These are phyloP conservation scores for Carabus problematicus DNA, from an alignment of 2,888 invertebrate species.

Conservation along the genomic window DNA sequence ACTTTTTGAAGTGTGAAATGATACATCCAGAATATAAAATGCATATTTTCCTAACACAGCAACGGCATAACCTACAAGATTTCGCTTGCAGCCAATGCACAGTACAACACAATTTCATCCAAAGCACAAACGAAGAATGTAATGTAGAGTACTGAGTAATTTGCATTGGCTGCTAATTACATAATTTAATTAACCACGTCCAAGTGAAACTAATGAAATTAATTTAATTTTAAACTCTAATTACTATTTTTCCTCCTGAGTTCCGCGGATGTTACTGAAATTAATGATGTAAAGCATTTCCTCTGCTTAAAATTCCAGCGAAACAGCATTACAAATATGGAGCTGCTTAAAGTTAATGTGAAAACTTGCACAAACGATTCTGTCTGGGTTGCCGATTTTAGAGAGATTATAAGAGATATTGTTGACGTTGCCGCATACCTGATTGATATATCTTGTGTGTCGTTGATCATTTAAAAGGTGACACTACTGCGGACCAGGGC, in stretches of 20 bases:
- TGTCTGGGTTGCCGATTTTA: background rate
- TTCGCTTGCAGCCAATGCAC: too few species aligned
- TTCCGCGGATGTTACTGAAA: background rate
- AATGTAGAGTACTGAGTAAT: background rate
- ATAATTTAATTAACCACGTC: background rate
- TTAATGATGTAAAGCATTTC: background rate
- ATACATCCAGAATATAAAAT: too few species aligned
- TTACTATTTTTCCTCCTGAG: background rate
- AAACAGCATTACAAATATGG: too few species aligned
- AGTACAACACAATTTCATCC: too few species aligned
- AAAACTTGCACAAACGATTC: background rate
- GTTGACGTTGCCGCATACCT: background rate
- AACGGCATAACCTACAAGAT: too few species aligned
- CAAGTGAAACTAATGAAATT: slow-evolving; percentile 3
- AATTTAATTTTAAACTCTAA: slow-evolving; percentile 18
- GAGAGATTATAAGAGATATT: slow-evolving; percentile 13
- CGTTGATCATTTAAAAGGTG: background rate
- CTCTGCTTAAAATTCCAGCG: background rate
- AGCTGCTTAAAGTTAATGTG: background rate
- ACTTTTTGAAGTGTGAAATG: too few species aligned
- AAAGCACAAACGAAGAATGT: background rate
- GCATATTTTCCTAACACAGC: too few species aligned
- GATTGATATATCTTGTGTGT: slow-evolving; percentile 4
- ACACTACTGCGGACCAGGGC: too few species aligned
- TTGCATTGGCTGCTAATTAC: too few species aligned